Conservation (phyloP, 2,797 vertebrate species). For the Pipistrellus pygmaeus region DNA sequence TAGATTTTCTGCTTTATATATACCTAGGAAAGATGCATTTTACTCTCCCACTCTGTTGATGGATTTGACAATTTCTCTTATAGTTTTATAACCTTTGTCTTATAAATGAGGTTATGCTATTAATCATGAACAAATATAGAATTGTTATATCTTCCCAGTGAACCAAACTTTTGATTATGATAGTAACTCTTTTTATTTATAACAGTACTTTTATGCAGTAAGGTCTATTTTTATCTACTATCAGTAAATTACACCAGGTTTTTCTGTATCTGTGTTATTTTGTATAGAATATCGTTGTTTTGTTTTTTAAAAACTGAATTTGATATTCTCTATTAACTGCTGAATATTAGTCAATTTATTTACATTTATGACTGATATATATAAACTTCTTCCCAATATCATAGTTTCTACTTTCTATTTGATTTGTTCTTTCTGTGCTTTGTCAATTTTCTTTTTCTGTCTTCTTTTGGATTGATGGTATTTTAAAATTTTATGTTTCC, state of each 20-base stretch:
- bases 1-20: slow-evolving; percentile 37
- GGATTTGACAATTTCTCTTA: slow-evolving; percentile 19
- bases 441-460: not conserved
- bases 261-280: slow-evolving; percentile 35
- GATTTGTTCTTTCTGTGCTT: not conserved
- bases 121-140: not conserved
- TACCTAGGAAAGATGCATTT: slow-evolving; percentile 26
- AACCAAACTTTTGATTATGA: slow-evolving; percentile 14
- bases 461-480: not conserved
- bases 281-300: not conserved
- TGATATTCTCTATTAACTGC: slow-evolving; percentile 32
- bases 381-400: not conserved
- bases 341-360: not conserved
- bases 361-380: not conserved
- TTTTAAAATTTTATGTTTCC: not conserved
- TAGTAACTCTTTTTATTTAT: not conserved
- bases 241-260: not conserved
- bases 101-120: not conserved
- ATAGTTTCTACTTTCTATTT: not conserved
- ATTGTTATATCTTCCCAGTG: not conserved
- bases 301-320: not conserved
- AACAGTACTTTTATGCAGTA: not conserved
- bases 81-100: slow-evolving; percentile 44
- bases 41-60: not conserved
- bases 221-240: not conserved